Evolutionary conservation across 2,113 vertebrate species (phyloP).

Genomic region (Gymnobelideus leadbeateri): DNA sequence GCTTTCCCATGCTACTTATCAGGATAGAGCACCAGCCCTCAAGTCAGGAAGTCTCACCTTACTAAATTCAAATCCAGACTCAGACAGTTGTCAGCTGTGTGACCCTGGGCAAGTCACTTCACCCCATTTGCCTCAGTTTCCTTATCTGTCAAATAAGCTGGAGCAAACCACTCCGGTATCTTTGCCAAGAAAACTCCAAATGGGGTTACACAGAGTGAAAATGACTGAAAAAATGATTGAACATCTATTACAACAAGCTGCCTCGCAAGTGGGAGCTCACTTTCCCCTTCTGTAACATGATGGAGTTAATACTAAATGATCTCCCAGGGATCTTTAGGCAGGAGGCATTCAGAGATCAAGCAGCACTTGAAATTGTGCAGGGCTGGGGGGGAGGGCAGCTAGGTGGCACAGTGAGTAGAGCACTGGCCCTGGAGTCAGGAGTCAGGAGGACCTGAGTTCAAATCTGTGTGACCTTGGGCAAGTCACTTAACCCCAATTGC

Average conservation of each 20-base stretch:
- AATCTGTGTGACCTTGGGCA: too few relatives aligned
- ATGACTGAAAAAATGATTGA: neutral
- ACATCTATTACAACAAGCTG: neutral
- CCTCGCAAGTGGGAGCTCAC: too few relatives aligned
- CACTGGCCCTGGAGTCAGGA: too few relatives aligned
- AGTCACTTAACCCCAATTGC: too few relatives aligned
- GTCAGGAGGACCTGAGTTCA: too few relatives aligned
- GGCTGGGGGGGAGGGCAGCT: too few relatives aligned
- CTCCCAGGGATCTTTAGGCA: neutral
- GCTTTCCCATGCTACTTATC: neutral
- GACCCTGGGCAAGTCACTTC: neutral
- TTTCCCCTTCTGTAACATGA: too few relatives aligned
- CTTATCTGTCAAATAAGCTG: neutral
- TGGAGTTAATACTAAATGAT: neutral
- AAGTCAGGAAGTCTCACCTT: too few relatives aligned
- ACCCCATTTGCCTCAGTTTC: neutral
- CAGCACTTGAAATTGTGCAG: neutral
- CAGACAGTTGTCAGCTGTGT: neutral
- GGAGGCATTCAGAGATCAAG: neutral
- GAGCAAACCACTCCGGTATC: neutral
- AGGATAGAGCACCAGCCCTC: too few relatives aligned
- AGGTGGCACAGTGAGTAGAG: too few relatives aligned
- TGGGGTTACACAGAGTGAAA: neutral
- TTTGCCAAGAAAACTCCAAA: neutral
- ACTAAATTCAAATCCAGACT: neutral